phyloP scores from a whole-genome alignment of 2,797 vertebrate genomes.

The Champsocephalus esox region DNA sequence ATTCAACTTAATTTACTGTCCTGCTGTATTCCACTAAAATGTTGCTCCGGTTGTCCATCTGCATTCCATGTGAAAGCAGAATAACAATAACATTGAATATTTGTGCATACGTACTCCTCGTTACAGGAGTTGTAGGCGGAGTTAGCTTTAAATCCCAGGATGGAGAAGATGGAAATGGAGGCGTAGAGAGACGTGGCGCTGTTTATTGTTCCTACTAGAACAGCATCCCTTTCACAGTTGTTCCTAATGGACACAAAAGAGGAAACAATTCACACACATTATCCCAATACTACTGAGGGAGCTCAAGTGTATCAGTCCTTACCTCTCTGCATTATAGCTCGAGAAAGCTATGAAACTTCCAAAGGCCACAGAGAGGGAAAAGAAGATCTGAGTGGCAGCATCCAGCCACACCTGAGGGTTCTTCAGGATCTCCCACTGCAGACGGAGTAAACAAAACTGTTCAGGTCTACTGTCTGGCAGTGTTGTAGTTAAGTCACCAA shows the following conservation, averaged over 20 bases:
- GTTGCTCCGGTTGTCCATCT: too few species aligned
- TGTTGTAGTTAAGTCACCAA: too few species aligned
- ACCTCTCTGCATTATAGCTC: slow-evolving; percentile 90
- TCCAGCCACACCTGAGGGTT: slow-evolving; percentile 93
- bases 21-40: too few species aligned
- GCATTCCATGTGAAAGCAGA: too few species aligned
- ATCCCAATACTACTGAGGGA: background rate
- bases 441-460: background rate
- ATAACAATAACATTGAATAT: background rate
- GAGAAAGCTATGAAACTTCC: slow-evolving; percentile 93
- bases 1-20: too few species aligned
- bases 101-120: slow-evolving; percentile 79
- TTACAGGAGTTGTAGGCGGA: slow-evolving; percentile 81
- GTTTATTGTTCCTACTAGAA: slow-evolving; percentile 90
- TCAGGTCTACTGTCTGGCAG: background rate
- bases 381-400: slow-evolving; percentile 94
- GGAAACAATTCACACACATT: background rate
- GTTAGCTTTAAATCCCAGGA: slow-evolving; percentile 94
- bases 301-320: slow-evolving; percentile 32
- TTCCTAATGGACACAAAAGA: slow-evolving; percentile 81
- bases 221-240: slow-evolving; percentile 90
- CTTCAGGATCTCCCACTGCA: slow-evolving; percentile 82
- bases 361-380: slow-evolving; percentile 92
- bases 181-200: slow-evolving; percentile 92
- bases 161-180: slow-evolving; percentile 90